Evolutionary conservation across 2,888 invertebrate genomes (phyloP), one percentile per base, ranked within the genome.

Genomic region (Lasioglossum malachurum): DNA sequence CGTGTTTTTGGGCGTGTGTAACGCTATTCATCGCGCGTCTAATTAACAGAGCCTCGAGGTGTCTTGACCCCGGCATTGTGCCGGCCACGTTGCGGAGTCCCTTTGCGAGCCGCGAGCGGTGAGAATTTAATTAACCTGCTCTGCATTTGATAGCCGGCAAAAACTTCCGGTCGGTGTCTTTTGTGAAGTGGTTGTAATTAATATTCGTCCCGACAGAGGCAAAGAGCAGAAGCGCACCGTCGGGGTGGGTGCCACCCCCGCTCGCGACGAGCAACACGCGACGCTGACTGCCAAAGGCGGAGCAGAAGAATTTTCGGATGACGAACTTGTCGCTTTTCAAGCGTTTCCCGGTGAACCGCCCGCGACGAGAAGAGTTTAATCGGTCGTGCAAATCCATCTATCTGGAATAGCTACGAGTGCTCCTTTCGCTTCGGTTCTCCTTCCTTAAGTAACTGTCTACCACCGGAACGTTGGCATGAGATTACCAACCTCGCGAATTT

Each of bases 71-170:
- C 72, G 38, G 85, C 74, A 88, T 90, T 92, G 84, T 91, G 78
- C 83, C 72, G 80, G 64, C 67, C 44, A 81, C 83, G 84, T 87
- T 87, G 83, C 83, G 83, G 84, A 75, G 82, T 84, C 81, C 84
- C 87, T 88, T 88, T 82, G 75, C 83, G 67, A 78, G 67, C 77
- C 83, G 85, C 84, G 73, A 84, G 75, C 87, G 84, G 85, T 83
- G 89, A 91, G 92, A 94, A 94, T 94, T 94, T 94, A 94, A 94
- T 94, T 94, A 94, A 94, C 93, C 92, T 92, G 92, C 92, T 93
- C 92, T 92, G 92, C 91, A 92, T 92, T 93, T 94, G 94, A 94
- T 93, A 92, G 92, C 88, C 84, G 84, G 88, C 92, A 91, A 90
- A 91, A 92, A 91, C 91, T 90, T 86, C 88, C 87, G 87, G 88